Conservation (phyloP, 2,113 vertebrate genomes). For the Polypterus bichir region DNA sequence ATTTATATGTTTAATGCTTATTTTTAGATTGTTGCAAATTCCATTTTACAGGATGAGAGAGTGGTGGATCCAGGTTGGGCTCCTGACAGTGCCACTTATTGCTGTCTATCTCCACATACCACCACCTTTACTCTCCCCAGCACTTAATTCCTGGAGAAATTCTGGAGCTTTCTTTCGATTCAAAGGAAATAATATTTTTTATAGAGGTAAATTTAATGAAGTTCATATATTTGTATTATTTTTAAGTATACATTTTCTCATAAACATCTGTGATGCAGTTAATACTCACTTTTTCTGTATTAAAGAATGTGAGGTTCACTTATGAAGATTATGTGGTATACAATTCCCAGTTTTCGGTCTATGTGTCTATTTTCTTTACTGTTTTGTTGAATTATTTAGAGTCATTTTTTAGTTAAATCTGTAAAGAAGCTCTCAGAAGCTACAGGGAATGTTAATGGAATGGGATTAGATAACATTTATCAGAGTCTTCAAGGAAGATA, state of each 20-base stretch:
- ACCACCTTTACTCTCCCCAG: conserved; percentile 63
- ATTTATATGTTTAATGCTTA: background rate
- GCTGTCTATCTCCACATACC: conserved; percentile 85
- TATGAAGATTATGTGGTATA: background rate
- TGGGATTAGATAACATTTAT: too few relatives aligned
- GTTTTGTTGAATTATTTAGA: too few relatives aligned
- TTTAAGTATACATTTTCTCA: too few relatives aligned
- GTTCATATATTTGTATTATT: too few relatives aligned
- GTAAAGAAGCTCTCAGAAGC: too few relatives aligned
- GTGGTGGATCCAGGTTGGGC: conserved; percentile 79
- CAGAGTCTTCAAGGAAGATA: too few relatives aligned
- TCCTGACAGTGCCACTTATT: conserved; percentile 68
- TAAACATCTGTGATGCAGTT: background rate
- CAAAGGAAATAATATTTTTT: conserved; percentile 69
- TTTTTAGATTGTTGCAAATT: background rate
- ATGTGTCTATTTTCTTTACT: too few relatives aligned
- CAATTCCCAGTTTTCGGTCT: background rate
- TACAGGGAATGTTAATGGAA: too few relatives aligned
- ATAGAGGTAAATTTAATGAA: conserved; percentile 54
- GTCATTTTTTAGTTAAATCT: too few relatives aligned
- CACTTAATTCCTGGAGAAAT: conserved; percentile 66
- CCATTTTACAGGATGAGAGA: conserved; percentile 63
- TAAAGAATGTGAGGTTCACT: background rate
- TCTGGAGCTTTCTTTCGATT: conserved; percentile 67
- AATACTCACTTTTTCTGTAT: background rate